Base-by-base conservation (phyloP, 1,140 invertebrate species). In the Drosophila nigromelanica region DNA sequence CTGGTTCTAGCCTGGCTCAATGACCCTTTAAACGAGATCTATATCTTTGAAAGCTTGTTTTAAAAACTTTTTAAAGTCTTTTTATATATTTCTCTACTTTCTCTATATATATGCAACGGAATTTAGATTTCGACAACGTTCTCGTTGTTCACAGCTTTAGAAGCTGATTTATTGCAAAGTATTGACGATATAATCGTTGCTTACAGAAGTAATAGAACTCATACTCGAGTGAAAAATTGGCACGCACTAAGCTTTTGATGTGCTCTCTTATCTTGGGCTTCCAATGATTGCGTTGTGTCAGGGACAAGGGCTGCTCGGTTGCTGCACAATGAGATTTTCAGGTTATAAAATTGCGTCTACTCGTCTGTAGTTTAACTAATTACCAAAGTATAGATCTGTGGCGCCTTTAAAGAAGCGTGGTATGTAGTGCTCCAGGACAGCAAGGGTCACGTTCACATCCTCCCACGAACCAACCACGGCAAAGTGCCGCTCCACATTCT, bases 341-440 rank as follows among this genome's bases (percentile, higher is more conserved):
- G 39, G 27, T 10, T 8, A 35, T 10, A 33, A 30, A n/a, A n/a
- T 4, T 5, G 37, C 5, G 21, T 24, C 21, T 24, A 24, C 15
- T 12, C 4, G 6, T 43, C 0, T 11, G 10, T 14, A n/a, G 14
- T 8, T 5, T 7, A 24, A 14, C 14, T 94, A 93, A 81, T 95
- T 94, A 92, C 96, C 95, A 93, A 95, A 96, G 90, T 97, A 97
- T 47, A 97, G 92, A 64, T 95, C 90, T 1, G 93, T 93, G 11
- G 96, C 95, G 45, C 96, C 96, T 37, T 92, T 92, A 92, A 40
- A 40, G n/a, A 14, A 40, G 2, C 39, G 39, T 0, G 39, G 39
- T 40, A 40, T 39, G n/a, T 39, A 39, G 4, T 39, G 37, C n/a
- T 40, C 39, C 39, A 40, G 11, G 0, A 40, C 39, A 2, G 39